Conservation (phyloP, 2,113 vertebrate genomes). For the Chrysemys picta region DNA sequence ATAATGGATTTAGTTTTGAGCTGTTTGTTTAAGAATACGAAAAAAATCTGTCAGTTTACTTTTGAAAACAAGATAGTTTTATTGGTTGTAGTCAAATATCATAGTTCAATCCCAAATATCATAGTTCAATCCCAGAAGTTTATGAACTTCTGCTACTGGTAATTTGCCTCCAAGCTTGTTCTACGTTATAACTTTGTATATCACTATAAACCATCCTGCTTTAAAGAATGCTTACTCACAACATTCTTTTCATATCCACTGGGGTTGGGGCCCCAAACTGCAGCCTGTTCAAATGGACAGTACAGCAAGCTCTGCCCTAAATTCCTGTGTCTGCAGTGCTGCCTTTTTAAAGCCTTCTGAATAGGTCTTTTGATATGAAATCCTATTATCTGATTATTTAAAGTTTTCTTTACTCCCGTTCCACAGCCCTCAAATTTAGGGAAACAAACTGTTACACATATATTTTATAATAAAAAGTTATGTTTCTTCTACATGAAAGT, state of each 20-base stretch:
- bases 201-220: neutral
- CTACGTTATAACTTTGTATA: neutral
- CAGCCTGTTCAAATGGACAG: neutral
- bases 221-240: neutral
- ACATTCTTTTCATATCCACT: neutral
- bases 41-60: neutral
- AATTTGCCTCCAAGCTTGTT: neutral
- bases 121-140: neutral
- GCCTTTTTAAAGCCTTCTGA: neutral
- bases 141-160: neutral
- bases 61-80: neutral
- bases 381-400: neutral
- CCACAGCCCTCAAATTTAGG: neutral
- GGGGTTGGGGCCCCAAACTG: neutral
- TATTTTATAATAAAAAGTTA: too few relatives aligned
- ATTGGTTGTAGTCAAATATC: neutral
- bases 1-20: neutral
- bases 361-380: neutral
- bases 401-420: neutral
- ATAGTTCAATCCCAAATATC: neutral
- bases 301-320: neutral
- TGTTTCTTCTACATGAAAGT: neutral
- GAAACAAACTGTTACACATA: neutral
- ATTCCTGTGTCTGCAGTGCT: neutral
- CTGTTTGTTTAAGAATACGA: neutral